phyloP scores from a whole-genome alignment of 2,888 invertebrate species.

The Sclerodermus sp. region DNA sequence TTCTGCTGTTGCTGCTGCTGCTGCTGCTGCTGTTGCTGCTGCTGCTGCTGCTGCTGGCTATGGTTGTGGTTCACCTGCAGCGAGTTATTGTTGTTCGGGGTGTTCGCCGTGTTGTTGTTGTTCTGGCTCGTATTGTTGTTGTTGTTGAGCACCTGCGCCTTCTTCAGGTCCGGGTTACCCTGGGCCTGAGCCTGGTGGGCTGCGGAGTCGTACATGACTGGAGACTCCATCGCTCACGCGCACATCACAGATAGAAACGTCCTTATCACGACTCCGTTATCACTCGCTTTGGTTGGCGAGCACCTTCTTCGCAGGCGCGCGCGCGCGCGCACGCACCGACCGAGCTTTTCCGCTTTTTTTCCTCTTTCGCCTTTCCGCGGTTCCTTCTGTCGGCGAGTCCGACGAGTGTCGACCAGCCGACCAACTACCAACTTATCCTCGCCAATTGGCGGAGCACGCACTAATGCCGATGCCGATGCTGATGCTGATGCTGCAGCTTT shows the following conservation, averaged over 20 bases:
- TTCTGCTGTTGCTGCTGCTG: slow-evolving; percentile 59
- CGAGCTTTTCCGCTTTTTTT: background rate
- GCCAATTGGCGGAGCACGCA: background rate
- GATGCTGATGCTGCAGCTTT: too few relatives aligned
- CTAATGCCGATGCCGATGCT: too few relatives aligned
- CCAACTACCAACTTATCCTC: background rate
- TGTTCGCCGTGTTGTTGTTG: slow-evolving; percentile 48
- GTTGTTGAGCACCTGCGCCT: slow-evolving; percentile 60
- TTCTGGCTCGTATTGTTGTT: slow-evolving; percentile 39
- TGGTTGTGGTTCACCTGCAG: slow-evolving; percentile 60
- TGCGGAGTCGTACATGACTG: slow-evolving; percentile 83
- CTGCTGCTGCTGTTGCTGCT: slow-evolving; percentile 58
- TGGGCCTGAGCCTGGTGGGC: slow-evolving; percentile 56
- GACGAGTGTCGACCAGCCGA: background rate
- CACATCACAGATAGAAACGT: slow-evolving; percentile 41
- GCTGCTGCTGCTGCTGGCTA: slow-evolving; percentile 57
- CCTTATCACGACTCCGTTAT: background rate
- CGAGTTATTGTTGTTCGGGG: slow-evolving; percentile 58
- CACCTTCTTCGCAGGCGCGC: background rate
- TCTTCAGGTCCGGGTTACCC: slow-evolving; percentile 65
- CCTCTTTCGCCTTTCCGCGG: background rate
- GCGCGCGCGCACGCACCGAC: background rate
- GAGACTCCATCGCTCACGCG: slow-evolving; percentile 71
- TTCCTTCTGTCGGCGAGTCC: background rate
- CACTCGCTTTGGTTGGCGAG: background rate